A percentile compares a stretch with the other conserved stretches of the same genome.
These are phyloP conservation scores for Macropus fuliginosus DNA, from an alignment of 2,797 vertebrate genomes.

Conservation along the genomic window DNA sequence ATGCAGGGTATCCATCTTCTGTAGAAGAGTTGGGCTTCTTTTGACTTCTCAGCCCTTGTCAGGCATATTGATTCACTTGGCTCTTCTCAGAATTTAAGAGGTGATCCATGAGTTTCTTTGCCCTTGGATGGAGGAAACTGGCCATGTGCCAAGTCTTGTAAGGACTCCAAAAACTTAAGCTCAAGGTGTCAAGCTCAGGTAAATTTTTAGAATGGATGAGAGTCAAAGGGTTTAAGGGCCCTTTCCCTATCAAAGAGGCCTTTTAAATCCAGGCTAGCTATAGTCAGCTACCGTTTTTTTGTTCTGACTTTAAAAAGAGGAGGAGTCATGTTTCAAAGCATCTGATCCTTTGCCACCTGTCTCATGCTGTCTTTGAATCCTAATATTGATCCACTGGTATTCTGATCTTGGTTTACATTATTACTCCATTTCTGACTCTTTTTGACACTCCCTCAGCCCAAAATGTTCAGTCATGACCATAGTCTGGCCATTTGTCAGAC, in stretches of 20 bases:
- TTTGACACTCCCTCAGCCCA: background rate
- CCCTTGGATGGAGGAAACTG: slow-evolving; percentile 17
- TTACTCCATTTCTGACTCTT: background rate
- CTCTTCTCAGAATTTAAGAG: slow-evolving; percentile 11
- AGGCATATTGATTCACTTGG: slow-evolving; percentile 6
- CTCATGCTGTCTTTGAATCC: background rate
- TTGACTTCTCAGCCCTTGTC: slow-evolving; percentile 28
- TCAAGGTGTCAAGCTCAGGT: background rate
- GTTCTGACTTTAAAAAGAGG: background rate
- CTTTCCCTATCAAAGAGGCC: background rate
- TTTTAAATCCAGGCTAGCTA: background rate
- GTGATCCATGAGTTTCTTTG: slow-evolving; percentile 34
- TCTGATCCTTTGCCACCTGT: background rate
- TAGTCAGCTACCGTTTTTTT: background rate
- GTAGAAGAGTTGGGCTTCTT: slow-evolving; percentile 36
- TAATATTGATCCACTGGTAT: background rate
- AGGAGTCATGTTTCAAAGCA: background rate
- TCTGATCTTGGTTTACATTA: background rate
- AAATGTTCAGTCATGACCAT: background rate
- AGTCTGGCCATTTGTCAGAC: background rate
- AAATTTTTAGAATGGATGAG: background rate
- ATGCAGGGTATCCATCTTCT: slow-evolving; percentile 32
- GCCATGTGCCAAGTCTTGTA: background rate
- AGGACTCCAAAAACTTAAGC: background rate
- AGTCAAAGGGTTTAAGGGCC: background rate